phyloP scores from a whole-genome alignment of 2,113 vertebrate genomes.

The Pundamilia nyererei region DNA sequence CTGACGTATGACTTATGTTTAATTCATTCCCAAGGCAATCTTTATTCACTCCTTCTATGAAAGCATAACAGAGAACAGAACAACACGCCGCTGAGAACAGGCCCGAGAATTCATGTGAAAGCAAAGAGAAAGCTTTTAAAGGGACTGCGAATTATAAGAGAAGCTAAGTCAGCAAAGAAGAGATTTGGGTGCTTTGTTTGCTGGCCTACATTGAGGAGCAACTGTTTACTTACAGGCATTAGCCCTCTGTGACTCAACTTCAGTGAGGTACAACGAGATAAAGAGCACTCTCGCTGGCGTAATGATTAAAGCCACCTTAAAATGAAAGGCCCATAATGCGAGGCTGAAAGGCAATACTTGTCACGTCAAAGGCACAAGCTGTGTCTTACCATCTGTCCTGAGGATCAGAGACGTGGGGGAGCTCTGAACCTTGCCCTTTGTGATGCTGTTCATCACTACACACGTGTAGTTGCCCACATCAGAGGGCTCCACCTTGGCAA shows the following conservation, averaged over 20 bases:
- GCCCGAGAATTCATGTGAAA: conserved; percentile 41
- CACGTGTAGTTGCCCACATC: conserved; percentile 92
- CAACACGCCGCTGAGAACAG: not conserved
- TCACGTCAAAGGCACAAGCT: not conserved
- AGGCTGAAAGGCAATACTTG: not conserved
- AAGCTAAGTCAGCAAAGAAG: conserved; percentile 53
- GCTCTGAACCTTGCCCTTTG: conserved; percentile 78
- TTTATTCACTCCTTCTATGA: conserved; percentile 60
- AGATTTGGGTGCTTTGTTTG: conserved; percentile 52
- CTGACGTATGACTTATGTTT: conserved; percentile 66
- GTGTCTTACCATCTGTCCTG: conserved; percentile 80
- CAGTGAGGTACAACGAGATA: conserved; percentile 3
- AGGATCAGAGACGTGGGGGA: conserved; percentile 84
- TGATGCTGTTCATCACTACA: conserved; percentile 78
- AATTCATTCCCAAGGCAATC: conserved; percentile 61
- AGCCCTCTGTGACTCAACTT: conserved; percentile 27
- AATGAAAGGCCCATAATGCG: not conserved
- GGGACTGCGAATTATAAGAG: conserved; percentile 36
- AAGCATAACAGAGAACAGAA: conserved; percentile 47
- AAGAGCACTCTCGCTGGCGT: conserved; percentile 7
- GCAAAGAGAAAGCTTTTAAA: conserved; percentile 55
- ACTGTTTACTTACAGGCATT: conserved; percentile 48
- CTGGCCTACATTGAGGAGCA: conserved; percentile 41
- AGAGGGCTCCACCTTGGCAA: conserved; percentile 84
- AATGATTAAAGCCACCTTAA: conserved; percentile 26